phyloP scores from a whole-genome alignment of 2,888 invertebrate genomes.

The Ophion costatus region DNA sequence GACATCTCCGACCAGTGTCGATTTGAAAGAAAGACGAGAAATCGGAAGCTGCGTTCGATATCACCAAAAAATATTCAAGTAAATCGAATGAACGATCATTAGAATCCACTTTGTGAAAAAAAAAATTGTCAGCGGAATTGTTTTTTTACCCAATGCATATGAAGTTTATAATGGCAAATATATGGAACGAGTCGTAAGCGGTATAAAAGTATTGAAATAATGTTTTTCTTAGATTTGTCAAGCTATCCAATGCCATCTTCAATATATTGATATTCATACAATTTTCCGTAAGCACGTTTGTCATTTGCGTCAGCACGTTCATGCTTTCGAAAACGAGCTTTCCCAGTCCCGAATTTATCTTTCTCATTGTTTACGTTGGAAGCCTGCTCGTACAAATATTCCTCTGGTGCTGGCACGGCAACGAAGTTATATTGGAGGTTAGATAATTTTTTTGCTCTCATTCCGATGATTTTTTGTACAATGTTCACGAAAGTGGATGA shows the following conservation, averaged over 20 bases:
- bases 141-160: too few species aligned
- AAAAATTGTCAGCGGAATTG: neutral
- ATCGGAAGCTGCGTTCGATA: slow-evolving; percentile 13
- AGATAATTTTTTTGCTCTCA: neutral
- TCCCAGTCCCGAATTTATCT: slow-evolving; percentile 61
- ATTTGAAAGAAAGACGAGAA: neutral
- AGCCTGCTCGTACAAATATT: slow-evolving; percentile 72
- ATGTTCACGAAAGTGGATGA: too few species aligned
- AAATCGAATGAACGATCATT: neutral
- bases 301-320: slow-evolving; percentile 70
- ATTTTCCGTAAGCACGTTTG: slow-evolving; percentile 66
- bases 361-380: slow-evolving; percentile 60
- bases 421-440: slow-evolving; percentile 72
- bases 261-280: slow-evolving; percentile 63
- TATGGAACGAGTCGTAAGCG: neutral
- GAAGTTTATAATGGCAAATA: too few species aligned
- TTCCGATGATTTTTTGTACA: neutral
- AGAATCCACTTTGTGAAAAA: neutral
- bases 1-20: neutral
- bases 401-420: slow-evolving; percentile 75
- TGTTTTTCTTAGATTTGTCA: slow-evolving; percentile 7
- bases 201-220: neutral
- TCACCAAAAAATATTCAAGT: slow-evolving; percentile 37
- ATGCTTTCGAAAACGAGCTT: slow-evolving; percentile 62
- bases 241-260: slow-evolving; percentile 44